Base-by-base conservation (phyloP, 2,888 invertebrate genomes). In the Synergus gifuensis region DNA sequence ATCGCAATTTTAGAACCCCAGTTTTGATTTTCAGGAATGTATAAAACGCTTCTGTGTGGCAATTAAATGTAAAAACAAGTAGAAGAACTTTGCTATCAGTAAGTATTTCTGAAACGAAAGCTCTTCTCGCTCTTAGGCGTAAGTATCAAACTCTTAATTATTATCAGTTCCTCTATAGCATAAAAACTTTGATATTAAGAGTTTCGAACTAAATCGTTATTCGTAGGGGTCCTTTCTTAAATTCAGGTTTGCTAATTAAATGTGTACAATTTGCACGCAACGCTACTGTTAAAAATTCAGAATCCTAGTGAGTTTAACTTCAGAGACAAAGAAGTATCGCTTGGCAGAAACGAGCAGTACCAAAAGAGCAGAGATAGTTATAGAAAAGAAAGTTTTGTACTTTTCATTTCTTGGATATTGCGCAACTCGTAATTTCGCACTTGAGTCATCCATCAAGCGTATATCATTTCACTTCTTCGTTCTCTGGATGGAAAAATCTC, bases 311-410 rank as follows among this genome's bases (percentile, higher is more conserved):
- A 54, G 49, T 54, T 36, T n/a, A n/a, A 60, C 22, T 18, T 60
- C 36, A n/a, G 64, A 73, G 49, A 73, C 54, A 73, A 54, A 73
- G 49, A 73, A 73, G 73, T 54, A 73, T 28, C 73, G 54, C 54
- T 67, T 54, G 49, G 8, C 16, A 66, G 79, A 81, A 67, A 79
- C 36, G 49, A 60, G 62, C 79, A 77, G 63, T 73, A 73, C 36
- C 28, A 76, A 2, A 28, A 58, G 28, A 60, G 14, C 16, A 76
- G 42, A 76, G 49, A 60, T 7, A 42, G 18, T n/a, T 18, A 76
- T 18, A 76, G 42, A 40, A 60, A 60, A 62, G n/a, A 66, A 66
- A 42, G 64, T 42, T 83, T 83, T 83, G 84, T 83, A 82, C 81
- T 81, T 83, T 78, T 79, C 66, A 66, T 66, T 40, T 77, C 76